Conservation (phyloP, 1,140 invertebrate genomes). For the Anastrepha ludens region DNA sequence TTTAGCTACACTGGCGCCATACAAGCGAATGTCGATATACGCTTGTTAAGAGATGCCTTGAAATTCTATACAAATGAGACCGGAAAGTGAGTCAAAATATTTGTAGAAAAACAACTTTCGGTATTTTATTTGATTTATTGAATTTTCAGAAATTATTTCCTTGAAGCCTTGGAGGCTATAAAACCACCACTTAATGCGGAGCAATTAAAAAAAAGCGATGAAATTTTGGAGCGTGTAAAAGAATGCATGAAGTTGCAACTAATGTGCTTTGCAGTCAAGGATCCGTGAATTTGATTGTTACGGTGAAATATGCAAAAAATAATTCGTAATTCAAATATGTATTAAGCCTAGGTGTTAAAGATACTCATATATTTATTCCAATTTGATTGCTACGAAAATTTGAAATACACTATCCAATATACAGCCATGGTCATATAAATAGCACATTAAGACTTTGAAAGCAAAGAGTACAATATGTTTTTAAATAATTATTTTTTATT, state of each 20-base stretch:
- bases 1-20: slow-evolving; percentile 71
- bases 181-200: slow-evolving; percentile 67
- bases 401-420: not conserved
- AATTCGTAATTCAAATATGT: not conserved
- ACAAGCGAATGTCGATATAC: slow-evolving; percentile 72
- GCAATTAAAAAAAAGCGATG: slow-evolving; percentile 70
- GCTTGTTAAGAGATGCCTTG: slow-evolving; percentile 67
- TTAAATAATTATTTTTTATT: no score
- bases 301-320: not conserved
- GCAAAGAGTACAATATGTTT: no score
- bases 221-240: slow-evolving; percentile 71
- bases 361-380: slow-evolving; percentile 21
- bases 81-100: slow-evolving; percentile 64
- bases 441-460: not conserved
- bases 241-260: slow-evolving; percentile 73
- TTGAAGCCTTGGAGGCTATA: slow-evolving; percentile 73
- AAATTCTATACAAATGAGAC: slow-evolving; percentile 72
- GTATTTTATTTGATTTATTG: not conserved
- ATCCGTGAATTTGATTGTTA: slow-evolving; percentile 60
- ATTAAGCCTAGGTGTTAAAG: slow-evolving; percentile 1
- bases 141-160: slow-evolving; percentile 67
- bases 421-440: not conserved
- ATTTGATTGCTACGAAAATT: slow-evolving; percentile 36
- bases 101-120: not conserved
- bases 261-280: slow-evolving; percentile 71